phyloP scores from a whole-genome alignment of 2,888 invertebrate species.

The Clusia tigrina region DNA sequence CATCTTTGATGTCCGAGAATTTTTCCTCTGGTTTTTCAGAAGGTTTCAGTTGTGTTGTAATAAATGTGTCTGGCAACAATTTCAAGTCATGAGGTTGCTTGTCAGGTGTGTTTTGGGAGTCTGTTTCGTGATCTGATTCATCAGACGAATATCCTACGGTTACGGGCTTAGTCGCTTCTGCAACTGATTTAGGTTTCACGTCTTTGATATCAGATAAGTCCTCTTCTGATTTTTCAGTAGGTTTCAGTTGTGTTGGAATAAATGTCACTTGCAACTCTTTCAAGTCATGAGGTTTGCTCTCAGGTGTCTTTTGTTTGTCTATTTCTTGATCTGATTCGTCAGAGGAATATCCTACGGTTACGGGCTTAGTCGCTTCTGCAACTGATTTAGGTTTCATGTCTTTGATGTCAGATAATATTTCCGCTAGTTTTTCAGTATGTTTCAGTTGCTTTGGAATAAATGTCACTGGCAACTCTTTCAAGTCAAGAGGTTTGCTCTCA shows the following conservation, averaged over 20 bases:
- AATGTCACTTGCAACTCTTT: not conserved
- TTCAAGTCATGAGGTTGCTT: not conserved
- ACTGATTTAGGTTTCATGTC: not conserved
- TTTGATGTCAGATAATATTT: constrained; percentile 1
- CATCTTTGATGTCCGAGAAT: not conserved
- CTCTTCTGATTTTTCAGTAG: not conserved
- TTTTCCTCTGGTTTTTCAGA: constrained; percentile 9
- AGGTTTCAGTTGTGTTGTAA: not conserved
- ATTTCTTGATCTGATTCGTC: not conserved
- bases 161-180: no score
- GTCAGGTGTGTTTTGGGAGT: not conserved
- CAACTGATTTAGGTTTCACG: not conserved
- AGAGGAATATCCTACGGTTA: not conserved
- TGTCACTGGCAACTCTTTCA: not conserved
- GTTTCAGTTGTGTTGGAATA: not conserved
- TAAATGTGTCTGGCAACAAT: not conserved
- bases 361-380: not conserved
- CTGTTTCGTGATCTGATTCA: no score
- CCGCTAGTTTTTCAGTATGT: not conserved
- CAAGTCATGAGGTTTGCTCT: no score
- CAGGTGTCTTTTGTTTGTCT: no score
- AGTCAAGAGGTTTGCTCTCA: not conserved
- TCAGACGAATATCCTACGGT: no score
- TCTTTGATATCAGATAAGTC: not conserved
- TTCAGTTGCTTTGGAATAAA: not conserved